phyloP scores from a whole-genome alignment of 2,113 vertebrate genomes.

The Mirounga angustirostris region DNA sequence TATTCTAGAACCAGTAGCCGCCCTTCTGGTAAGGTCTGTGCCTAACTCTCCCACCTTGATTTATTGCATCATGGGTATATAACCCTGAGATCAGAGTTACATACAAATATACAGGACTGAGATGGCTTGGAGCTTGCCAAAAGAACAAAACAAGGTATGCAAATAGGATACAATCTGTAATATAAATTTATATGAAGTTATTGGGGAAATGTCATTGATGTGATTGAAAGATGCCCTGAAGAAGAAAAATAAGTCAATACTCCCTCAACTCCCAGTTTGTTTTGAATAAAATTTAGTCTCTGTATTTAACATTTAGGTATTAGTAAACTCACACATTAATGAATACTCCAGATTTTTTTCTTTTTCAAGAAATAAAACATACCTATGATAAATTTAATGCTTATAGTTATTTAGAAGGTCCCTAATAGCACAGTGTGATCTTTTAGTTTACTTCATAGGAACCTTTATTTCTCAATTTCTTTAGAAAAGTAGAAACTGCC shows the following conservation, averaged over 20 bases:
- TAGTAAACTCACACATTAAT: conserved; percentile 22
- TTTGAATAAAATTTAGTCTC: not conserved
- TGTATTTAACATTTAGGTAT: not conserved
- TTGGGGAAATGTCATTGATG: conserved; percentile 12
- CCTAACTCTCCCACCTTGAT: not conserved
- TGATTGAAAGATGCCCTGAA: conserved; percentile 8
- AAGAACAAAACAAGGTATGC: not conserved
- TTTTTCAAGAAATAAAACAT: conserved; percentile 28
- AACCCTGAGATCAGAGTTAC: not conserved
- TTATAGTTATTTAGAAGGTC: not conserved
- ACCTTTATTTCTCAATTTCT: conserved; percentile 17
- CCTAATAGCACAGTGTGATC: not conserved
- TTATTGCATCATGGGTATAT: not conserved
- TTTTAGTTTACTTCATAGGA: conserved; percentile 1
- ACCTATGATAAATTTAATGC: conserved; percentile 37
- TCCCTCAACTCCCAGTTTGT: not conserved
- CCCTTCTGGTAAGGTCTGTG: not conserved
- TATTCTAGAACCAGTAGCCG: not conserved
- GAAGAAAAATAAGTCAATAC: not conserved
- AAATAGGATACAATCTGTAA: not conserved
- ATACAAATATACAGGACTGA: not conserved
- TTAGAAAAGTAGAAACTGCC: conserved; percentile 1
- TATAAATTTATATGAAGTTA: not conserved
- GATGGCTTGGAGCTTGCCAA: not conserved
- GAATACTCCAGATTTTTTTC: not conserved